phyloP scores from a whole-genome alignment of 2,113 vertebrate species.

The Sebastes fasciatus region DNA sequence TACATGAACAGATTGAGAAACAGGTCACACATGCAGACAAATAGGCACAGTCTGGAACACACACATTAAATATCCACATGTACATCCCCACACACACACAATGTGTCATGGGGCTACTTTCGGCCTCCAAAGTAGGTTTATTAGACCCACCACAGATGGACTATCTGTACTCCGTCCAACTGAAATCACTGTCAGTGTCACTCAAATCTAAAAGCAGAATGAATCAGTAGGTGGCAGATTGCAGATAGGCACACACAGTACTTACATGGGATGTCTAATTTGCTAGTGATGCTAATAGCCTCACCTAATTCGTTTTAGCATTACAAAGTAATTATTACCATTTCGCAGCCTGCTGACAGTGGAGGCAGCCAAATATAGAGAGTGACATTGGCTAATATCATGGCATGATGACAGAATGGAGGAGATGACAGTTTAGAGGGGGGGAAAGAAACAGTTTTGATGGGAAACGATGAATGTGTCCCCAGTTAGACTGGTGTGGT shows the following conservation, averaged over 20 bases:
- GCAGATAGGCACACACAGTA: conserved; percentile 32
- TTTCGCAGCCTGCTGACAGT: conserved; percentile 33
- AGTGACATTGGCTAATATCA: conserved; percentile 35
- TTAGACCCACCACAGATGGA: conserved; percentile 71
- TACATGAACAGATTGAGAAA: conserved; percentile 50
- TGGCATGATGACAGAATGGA: background rate
- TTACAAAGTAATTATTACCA: conserved; percentile 38
- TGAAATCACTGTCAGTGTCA: conserved; percentile 63
- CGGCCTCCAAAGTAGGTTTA: conserved; percentile 51
- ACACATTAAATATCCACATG: conserved; percentile 28
- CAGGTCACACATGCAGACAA: conserved; percentile 36
- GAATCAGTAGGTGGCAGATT: conserved; percentile 55
- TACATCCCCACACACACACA: conserved; percentile 19
- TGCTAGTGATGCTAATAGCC: conserved; percentile 41
- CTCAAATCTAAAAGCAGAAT: conserved; percentile 59
- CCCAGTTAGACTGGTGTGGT: background rate
- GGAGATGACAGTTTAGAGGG: background rate
- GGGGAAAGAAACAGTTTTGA: background rate
- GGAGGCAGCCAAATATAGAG: conserved; percentile 22
- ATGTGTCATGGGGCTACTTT: conserved; percentile 43
- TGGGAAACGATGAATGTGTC: background rate
- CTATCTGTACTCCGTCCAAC: conserved; percentile 59
- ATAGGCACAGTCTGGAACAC: conserved; percentile 38
- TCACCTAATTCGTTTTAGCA: conserved; percentile 28
- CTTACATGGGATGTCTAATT: conserved; percentile 30